These are phyloP conservation scores for Megamerina dolium DNA, from an alignment of 2,888 invertebrate genomes.

Conservation along the genomic window DNA sequence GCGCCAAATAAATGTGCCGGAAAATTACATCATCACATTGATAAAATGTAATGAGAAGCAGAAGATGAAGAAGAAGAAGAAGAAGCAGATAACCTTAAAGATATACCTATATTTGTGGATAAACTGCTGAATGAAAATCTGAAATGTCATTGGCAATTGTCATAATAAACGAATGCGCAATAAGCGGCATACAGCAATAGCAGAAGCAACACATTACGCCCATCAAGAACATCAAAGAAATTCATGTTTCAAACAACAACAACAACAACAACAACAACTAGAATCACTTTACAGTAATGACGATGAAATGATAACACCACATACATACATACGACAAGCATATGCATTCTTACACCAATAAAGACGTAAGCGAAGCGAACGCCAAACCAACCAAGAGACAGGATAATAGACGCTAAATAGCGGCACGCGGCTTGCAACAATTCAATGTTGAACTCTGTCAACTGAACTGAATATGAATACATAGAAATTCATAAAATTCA, in stretches of 20 bases:
- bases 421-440: slow-evolving; percentile 37
- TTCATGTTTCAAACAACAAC: not conserved
- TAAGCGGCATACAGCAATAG: not conserved
- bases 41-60: not conserved
- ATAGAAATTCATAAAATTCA: not conserved
- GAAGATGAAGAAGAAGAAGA: not conserved
- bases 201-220: not conserved
- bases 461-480: not conserved
- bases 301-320: slow-evolving; percentile 16
- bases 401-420: slow-evolving; percentile 49
- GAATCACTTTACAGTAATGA: not conserved
- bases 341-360: slow-evolving; percentile 6
- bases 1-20: slow-evolving; percentile 4
- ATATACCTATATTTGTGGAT: too few relatives aligned
- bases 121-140: too few relatives aligned
- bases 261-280: not conserved
- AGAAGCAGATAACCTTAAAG: too few relatives aligned
- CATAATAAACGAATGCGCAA: slow-evolving; percentile 8
- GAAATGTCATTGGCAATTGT: slow-evolving; percentile 4
- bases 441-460: not conserved
- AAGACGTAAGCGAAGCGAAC: slow-evolving; percentile 1
- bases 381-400: slow-evolving; percentile 6
- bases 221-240: not conserved
- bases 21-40: slow-evolving; percentile 10
- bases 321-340: slow-evolving; percentile 1